Conservation (phyloP, 1,140 invertebrate genomes). For the Rhynchophorus ferrugineus region DNA sequence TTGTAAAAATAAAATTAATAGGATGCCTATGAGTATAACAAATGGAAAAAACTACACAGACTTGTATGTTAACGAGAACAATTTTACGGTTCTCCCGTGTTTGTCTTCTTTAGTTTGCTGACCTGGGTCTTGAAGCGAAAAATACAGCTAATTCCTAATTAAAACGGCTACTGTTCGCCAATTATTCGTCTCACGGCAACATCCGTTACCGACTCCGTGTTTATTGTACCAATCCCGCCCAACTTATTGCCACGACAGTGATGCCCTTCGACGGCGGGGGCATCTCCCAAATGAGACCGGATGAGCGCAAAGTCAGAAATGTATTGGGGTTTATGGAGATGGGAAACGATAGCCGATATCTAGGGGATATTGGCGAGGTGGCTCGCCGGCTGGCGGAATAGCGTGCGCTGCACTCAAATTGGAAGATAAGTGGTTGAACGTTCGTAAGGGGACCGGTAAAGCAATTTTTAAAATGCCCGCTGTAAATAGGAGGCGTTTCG, state of each 20-base stretch:
- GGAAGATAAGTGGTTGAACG: background rate
- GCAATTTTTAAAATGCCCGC: too few species aligned
- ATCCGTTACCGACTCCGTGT: conserved; percentile 14
- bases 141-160: too few species aligned
- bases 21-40: too few species aligned
- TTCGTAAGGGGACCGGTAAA: too few species aligned
- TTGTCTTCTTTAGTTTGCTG: too few species aligned
- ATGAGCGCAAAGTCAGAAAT: conserved; percentile 30
- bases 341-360: conserved; percentile 28
- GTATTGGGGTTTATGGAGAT: conserved; percentile 34
- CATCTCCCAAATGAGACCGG: conserved; percentile 31
- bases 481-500: too few species aligned
- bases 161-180: too few species aligned
- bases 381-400: conserved; percentile 3
- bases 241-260: conserved; percentile 17
- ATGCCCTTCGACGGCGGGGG: conserved; percentile 24
- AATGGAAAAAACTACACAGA: too few species aligned
- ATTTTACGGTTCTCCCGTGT: too few species aligned
- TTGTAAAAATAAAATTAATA: too few species aligned
- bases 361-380: conserved; percentile 16
- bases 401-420: conserved; percentile 22
- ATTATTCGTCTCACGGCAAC: conserved; percentile 23
- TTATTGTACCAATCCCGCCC: conserved; percentile 21
- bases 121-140: too few species aligned
- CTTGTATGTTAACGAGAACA: too few species aligned